Percentiles rank a stretch among this genome's conserved stretches.
phyloP scores from a whole-genome alignment of 1,140 invertebrate genomes.

The Eriosoma lanigerum region DNA sequence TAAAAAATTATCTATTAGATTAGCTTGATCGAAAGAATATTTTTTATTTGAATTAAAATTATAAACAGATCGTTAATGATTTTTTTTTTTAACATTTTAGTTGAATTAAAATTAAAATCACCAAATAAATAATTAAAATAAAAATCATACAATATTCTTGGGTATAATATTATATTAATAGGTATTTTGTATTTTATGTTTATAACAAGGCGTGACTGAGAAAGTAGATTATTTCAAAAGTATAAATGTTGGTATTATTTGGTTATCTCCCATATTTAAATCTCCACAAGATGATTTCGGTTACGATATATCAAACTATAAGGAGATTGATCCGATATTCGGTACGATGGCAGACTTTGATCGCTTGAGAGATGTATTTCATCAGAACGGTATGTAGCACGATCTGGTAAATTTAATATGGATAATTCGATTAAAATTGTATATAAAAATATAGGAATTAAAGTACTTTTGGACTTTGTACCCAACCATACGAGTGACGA shows the following conservation, averaged over 20 bases:
- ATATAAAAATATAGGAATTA: conserved; percentile 63
- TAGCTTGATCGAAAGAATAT: too few species aligned
- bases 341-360: conserved; percentile 67
- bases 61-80: too few species aligned
- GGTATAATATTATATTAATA: too few species aligned
- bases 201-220: conserved; percentile 63
- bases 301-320: conserved; percentile 72
- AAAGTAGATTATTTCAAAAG: conserved; percentile 69
- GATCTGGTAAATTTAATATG: too few species aligned
- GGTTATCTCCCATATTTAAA: conserved; percentile 72
- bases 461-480: conserved; percentile 79
- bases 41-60: too few species aligned
- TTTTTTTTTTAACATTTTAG: too few species aligned
- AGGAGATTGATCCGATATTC: conserved; percentile 59
- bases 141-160: too few species aligned
- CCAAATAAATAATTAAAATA: too few species aligned
- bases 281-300: conserved; percentile 72
- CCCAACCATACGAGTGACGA: conserved; percentile 82
- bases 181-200: too few species aligned
- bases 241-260: conserved; percentile 68
- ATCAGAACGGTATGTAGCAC: conserved; percentile 3
- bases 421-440: too few species aligned
- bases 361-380: conserved; percentile 58
- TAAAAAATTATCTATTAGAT: too few species aligned
- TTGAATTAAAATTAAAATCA: too few species aligned